Percentiles rank a stretch among this genome's conserved stretches.
Conservation (phyloP, 2,888 invertebrate genomes). For the Punctoribates punctum region DNA sequence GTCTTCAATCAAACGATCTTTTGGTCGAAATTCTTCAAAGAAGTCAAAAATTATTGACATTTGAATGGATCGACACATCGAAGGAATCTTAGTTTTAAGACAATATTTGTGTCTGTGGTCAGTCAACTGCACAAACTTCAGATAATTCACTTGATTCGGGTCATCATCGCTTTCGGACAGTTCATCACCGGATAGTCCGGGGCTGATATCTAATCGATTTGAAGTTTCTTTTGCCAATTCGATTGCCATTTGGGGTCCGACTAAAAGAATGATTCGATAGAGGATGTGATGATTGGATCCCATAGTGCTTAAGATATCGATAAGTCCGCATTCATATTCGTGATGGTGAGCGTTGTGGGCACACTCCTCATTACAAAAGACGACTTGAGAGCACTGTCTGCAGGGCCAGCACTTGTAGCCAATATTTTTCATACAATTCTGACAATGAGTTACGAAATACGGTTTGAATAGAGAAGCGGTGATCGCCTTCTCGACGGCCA, state of each 20-base stretch:
- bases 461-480: background rate
- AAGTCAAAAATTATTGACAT: background rate
- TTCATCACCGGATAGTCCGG: too few relatives aligned
- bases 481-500: background rate
- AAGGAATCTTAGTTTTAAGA: background rate
- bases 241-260: slow-evolving; percentile 16
- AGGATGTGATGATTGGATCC: slow-evolving; percentile 19
- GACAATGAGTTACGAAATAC: slow-evolving; percentile 15
- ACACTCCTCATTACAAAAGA: slow-evolving; percentile 1
- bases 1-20: background rate
- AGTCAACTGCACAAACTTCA: background rate
- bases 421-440: slow-evolving; percentile 18
- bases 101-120: slow-evolving; percentile 6
- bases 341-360: background rate
- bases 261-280: background rate
- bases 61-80: background rate
- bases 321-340: background rate
- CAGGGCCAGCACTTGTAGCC: slow-evolving; percentile 3
- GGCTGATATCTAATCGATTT: too few relatives aligned
- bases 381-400: slow-evolving; percentile 7
- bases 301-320: background rate
- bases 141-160: background rate
- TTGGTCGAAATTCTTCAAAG: background rate
- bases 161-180: too few relatives aligned
- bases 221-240: background rate